Conservation (phyloP, 2,113 vertebrate genomes). For the Hydrochoerus hydrochaeris region DNA sequence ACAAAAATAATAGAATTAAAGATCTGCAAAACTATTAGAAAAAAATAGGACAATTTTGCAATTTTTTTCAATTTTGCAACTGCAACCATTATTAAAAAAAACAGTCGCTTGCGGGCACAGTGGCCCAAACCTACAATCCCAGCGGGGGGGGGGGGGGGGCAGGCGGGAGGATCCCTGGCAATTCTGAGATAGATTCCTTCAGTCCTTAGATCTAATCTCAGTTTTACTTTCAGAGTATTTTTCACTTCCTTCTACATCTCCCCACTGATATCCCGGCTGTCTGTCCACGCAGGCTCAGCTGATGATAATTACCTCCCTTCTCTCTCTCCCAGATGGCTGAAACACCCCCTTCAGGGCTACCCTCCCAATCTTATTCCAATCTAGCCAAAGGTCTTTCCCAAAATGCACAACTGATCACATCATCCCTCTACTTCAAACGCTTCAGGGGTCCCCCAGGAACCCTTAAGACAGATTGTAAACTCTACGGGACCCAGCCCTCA, state of each 20-base stretch:
- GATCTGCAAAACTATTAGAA: slow-evolving; percentile 38
- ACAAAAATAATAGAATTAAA: slow-evolving; percentile 38
- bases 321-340: not conserved
- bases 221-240: not conserved
- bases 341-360: not conserved
- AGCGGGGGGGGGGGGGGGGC: no score
- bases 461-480: not conserved
- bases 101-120: not conserved
- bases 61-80: not conserved
- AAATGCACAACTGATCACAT: not conserved
- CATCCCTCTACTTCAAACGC: not conserved
- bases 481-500: not conserved
- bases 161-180: no score
- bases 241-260: not conserved
- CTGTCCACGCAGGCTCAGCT: not conserved
- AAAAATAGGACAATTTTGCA: slow-evolving; percentile 8
- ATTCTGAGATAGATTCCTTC: not conserved
- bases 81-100: slow-evolving; percentile 13
- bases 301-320: not conserved
- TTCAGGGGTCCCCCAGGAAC: not conserved
- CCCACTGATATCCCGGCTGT: not conserved
- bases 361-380: not conserved
- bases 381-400: slow-evolving; percentile 6
- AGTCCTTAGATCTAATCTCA: not conserved
- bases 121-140: no score